Evolutionary conservation across 2,888 invertebrate genomes (phyloP).

Genomic region (Ennomos quercinarius): DNA sequence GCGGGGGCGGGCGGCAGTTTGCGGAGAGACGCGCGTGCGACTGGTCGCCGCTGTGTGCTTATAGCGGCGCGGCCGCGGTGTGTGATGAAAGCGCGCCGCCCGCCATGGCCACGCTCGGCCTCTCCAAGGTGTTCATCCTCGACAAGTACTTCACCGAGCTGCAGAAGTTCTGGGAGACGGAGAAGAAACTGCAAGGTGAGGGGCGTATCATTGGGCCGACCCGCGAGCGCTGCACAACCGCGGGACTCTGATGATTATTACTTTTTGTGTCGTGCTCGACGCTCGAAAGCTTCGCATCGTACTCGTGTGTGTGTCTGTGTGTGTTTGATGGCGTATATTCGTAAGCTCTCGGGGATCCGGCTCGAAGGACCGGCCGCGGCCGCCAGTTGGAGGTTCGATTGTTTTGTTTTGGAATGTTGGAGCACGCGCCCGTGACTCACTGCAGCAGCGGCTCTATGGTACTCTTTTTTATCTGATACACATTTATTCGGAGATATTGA

Average conservation of each 20-base stretch:
- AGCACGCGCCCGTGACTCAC: constrained; percentile 15
- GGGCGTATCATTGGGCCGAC: too few relatives aligned
- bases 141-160: constrained; percentile 99
- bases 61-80: constrained; percentile 55
- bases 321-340: constrained; percentile 41
- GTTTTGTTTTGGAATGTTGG: constrained; percentile 31
- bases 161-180: constrained; percentile 98
- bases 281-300: constrained; percentile 53
- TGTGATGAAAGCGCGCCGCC: constrained; percentile 78
- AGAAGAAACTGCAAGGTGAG: constrained; percentile 98
- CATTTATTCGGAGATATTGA: too few relatives aligned
- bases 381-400: constrained; percentile 26
- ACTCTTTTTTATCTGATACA: not conserved
- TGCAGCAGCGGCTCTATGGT: not conserved
- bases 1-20: constrained; percentile 45
- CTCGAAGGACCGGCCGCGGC: constrained; percentile 20
- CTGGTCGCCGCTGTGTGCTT: constrained; percentile 58
- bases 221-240: constrained; percentile 34
- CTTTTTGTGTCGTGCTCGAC: constrained; percentile 54
- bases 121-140: constrained; percentile 98
- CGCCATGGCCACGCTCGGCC: constrained; percentile 97
- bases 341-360: constrained; percentile 32
- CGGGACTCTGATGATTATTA: constrained; percentile 10
- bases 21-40: constrained; percentile 59
- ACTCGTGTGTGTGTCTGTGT: constrained; percentile 37